Base-by-base conservation (phyloP, 1,140 invertebrate species). In the Myzus persicae region DNA sequence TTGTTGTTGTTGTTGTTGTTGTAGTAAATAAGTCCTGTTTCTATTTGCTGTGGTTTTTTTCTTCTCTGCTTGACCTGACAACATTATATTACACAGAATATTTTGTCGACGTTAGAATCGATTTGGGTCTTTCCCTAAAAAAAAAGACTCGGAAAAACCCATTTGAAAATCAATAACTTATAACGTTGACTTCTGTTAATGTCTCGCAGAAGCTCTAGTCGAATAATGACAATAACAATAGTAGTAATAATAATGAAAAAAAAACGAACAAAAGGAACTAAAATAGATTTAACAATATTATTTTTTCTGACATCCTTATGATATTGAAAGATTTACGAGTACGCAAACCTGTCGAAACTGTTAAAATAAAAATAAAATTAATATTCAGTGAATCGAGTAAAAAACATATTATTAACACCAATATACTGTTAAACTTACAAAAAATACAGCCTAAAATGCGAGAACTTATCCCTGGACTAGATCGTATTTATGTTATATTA, bases 161-260 rank as follows among this genome's bases (percentile, higher is more conserved):
- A 76, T 76, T n/a, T 76, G 4, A 76, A 76, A 76, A 76, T 76
- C n/a, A 76, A 76, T 76, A 76, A n/a, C 59, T 67, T n/a, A 76
- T 76, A 76, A 76, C 1, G n/a, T 76, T n/a, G 31, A 76, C 59
- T 76, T 76, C 31, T n/a, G 26, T 31, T 67, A 67, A n/a, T 76
- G n/a, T 76, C n/a, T 76, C n/a, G 18, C 14, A 18, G 59, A 76
- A 18, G n/a, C 59, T 76, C 59, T 76, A 76, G 31, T 76, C 14
- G n/a, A 76, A 76, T 76, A 76, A 76, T 76, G 20, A 76, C 18
- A 76, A 67, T 14, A 31, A 31, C 4, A 67, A 18, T 24, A 76
- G n/a, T n/a, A 76, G 14, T 67, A 67, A 9, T n/a, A n/a, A n/a
- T 67, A n/a, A 67, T n/a, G 20, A n/a, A n/a, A 36, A 76, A n/a